Base-by-base conservation (phyloP, 2,888 invertebrate genomes). In the Lamproptera curius region DNA sequence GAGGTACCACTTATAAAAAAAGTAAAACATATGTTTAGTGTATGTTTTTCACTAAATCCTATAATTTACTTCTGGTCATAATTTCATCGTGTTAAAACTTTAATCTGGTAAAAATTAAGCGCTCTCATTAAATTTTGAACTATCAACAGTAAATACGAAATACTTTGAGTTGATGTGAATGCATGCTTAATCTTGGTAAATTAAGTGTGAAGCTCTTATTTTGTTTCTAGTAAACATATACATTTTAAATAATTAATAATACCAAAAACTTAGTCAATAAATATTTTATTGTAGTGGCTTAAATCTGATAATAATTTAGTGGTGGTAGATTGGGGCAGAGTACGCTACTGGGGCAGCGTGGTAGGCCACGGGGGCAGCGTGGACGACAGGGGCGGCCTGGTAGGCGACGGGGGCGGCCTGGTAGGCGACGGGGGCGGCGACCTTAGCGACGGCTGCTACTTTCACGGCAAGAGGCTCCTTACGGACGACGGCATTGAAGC, bases 401-500 rank as follows among this genome's bases (percentile, higher is more conserved):
- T 63, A 54, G 70, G 75, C 57, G 65, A 73, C 47, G 6, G 63
- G 60, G 3, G 62, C 57, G 10, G 63, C 58, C 40, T 54, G 53
- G 51, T 63, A 62, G 23, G 63, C 57, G 13, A 53, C 50, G 10
- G 66, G 62, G 2, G 60, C 57, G 4, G 60, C 54, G 50, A 55
- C 53, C 33, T 52, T 51, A 14, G 52, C 56, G 16, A 51, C 54
- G 11, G 52, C 67, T n/a, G n/a, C n/a, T n/a, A n/a, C n/a, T 35
- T 64, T 67, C 26, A 58, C 57, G 6, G 62, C 56, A 11, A 57
- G 55, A 10, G 61, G 76, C 56, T 82, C 83, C 52, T 67, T 72
- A 56, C 63, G 69, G 1, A 81, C 81, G 13, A 80, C 73, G 28
- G 79, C 79, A 59, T 77, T 78, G 67, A 81, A 81, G 42, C 81